Conservation (phyloP, 2,888 invertebrate species). For the Fabriciana adippe region DNA sequence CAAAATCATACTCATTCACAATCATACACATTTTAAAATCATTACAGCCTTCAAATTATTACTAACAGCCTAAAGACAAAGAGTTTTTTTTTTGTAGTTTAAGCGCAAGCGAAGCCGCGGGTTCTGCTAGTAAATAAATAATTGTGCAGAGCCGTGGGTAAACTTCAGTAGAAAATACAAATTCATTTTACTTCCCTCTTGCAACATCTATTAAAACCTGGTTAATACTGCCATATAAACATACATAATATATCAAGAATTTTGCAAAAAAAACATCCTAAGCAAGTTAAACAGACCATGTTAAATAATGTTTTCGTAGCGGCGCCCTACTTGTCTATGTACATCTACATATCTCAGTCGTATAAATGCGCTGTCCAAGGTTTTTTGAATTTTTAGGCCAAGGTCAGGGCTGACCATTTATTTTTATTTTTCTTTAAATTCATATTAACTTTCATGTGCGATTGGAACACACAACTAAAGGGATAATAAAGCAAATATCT, state of each 20-base stretch:
- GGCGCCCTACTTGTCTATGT: slow-evolving; percentile 25
- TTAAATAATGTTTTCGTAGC: slow-evolving; percentile 57
- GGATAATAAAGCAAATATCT: neutral
- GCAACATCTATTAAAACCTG: too few species aligned
- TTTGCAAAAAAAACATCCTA: slow-evolving; percentile 30
- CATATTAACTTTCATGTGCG: neutral
- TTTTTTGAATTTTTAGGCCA: neutral
- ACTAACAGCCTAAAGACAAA: too few species aligned
- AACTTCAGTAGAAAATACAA: too few species aligned
- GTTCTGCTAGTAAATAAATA: too few species aligned
- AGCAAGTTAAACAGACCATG: slow-evolving; percentile 54
- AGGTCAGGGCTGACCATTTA: neutral
- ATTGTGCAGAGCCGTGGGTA: too few species aligned
- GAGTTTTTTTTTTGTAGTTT: too few species aligned
- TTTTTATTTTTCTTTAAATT: slow-evolving; percentile 1
- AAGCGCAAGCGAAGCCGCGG: too few species aligned
- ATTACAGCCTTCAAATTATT: too few species aligned
- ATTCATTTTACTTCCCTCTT: too few species aligned
- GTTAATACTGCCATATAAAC: neutral
- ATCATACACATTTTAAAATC: too few species aligned
- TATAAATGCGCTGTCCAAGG: neutral
- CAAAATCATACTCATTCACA: too few species aligned
- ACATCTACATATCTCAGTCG: too few species aligned
- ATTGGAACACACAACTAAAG: neutral
- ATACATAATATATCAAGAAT: neutral